Base-by-base conservation (phyloP, 2,888 invertebrate species). In the Chaitophorus viminalis region DNA sequence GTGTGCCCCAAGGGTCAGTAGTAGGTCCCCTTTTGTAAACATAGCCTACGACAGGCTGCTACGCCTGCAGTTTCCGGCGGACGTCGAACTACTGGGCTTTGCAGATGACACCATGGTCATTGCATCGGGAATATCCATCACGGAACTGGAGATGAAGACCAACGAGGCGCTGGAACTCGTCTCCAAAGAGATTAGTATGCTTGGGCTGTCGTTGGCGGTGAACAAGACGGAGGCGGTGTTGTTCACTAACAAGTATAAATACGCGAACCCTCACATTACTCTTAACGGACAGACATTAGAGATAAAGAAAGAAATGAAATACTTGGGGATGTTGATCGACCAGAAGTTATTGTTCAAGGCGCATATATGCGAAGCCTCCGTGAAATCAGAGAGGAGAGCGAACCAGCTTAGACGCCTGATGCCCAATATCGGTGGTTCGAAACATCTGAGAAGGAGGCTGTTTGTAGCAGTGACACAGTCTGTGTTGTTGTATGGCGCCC, bases 1-100 rank as follows among this genome's bases (percentile, higher is more conserved):
- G 81, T 29, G 81, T 81, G 25, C 79, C 79, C 5, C 81, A 68
- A 39, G 68, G 68, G 17, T 81, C 65, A 25, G 65, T 79, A 11
- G 77, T 29, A 29, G 77, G 77, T 29, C 70, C 70, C 29, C 70
- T 70, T 11, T n/a, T 70, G 31, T 70, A n/a, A 70, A 70, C 70
- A n/a, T 70, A 70, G 31, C 70, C n/a, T 70, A 70, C 25, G 70
- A 70, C 70, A 31, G 31, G 70, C 14, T 70, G 70, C 70, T 70
- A 29, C 31, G 29, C 11, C n/a, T 70, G n/a, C 70, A n/a, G 11
- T 29, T 70, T 11, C 25, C 31, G 70, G 70, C 70, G n/a, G 70
- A 31, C 29, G 70, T 25, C n/a, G 70, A 70, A 31, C 70, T 70
- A 31, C 70, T 70, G 31, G 70, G n/a, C 29, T 70, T 70, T n/a